These are phyloP conservation scores for Garrulus glandarius DNA, from an alignment of 2,797 vertebrate species.

Conservation along the genomic window DNA sequence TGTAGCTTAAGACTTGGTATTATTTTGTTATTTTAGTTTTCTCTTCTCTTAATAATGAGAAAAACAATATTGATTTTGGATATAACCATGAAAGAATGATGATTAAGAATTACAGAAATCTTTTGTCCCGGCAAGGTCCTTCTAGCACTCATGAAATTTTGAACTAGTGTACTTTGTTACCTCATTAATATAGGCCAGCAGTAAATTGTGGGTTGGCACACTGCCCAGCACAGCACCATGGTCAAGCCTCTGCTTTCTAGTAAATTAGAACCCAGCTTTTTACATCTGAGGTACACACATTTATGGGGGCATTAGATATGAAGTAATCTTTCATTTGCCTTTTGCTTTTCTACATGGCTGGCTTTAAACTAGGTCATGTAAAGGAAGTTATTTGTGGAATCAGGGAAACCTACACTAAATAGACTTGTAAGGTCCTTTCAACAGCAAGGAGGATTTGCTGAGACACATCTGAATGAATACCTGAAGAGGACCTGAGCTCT, in stretches of 20 bases:
- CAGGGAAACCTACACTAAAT: neutral
- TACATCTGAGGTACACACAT: conserved; percentile 55
- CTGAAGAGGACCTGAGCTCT: neutral
- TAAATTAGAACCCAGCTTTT: conserved; percentile 62
- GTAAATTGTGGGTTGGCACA: conserved; percentile 69
- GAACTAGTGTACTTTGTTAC: conserved; percentile 68
- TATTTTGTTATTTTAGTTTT: conserved; percentile 69
- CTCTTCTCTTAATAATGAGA: conserved; percentile 68
- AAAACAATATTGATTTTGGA: conserved; percentile 77
- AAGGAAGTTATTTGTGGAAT: conserved; percentile 34
- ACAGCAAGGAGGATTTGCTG: neutral
- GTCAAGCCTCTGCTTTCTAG: conserved; percentile 69
- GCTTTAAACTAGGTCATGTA: neutral
- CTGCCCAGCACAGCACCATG: conserved; percentile 56
- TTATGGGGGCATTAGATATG: conserved; percentile 48
- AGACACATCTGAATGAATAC: neutral
- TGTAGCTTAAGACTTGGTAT: conserved; percentile 9
- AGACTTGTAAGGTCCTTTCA: neutral
- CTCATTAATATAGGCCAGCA: conserved; percentile 59
- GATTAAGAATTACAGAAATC: conserved; percentile 68
- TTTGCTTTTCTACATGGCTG: conserved; percentile 47
- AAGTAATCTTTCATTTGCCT: conserved; percentile 52
- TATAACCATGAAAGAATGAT: conserved; percentile 56
- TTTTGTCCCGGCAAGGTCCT: conserved; percentile 65
- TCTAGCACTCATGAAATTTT: conserved; percentile 67